Evolutionary conservation across 2,113 vertebrate genomes (phyloP).

Genomic region (Lipotes vexillifer): DNA sequence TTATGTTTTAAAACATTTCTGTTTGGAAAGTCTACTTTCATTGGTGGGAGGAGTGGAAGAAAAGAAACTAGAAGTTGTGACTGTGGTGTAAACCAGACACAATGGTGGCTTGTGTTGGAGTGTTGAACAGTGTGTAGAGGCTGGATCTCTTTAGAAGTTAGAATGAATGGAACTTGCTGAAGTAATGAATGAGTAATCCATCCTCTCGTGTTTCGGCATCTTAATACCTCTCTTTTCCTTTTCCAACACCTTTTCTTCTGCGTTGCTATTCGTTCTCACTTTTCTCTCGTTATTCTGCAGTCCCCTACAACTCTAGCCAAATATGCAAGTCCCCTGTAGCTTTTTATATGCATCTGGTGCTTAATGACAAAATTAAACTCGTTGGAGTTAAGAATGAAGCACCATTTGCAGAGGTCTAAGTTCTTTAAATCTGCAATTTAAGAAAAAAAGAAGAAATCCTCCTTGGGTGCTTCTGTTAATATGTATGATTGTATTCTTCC

Average conservation of each 20-base stretch:
- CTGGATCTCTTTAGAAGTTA: not conserved
- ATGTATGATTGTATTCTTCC: not conserved
- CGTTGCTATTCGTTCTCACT: not conserved
- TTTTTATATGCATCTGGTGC: not conserved
- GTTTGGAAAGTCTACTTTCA: not conserved
- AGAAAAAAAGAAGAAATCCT: constrained; percentile 54
- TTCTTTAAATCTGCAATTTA: constrained; percentile 26
- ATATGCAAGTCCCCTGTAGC: not conserved
- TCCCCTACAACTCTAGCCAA: not conserved
- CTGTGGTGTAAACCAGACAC: not conserved
- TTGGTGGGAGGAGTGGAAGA: not conserved
- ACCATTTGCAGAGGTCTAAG: constrained; percentile 32
- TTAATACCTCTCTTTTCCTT: not conserved
- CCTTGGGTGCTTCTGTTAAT: constrained; percentile 13
- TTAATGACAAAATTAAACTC: constrained; percentile 33
- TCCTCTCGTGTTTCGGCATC: not conserved
- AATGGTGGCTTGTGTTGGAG: not conserved
- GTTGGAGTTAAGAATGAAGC: not conserved
- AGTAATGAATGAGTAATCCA: not conserved
- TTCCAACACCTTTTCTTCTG: not conserved
- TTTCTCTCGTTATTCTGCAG: not conserved
- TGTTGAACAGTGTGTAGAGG: not conserved
- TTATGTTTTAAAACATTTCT: not conserved
- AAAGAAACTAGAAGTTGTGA: not conserved
- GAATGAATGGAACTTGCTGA: not conserved